Evolutionary conservation across 2,797 vertebrate species (phyloP).

Genomic region (Tachyglossus aculeatus): DNA sequence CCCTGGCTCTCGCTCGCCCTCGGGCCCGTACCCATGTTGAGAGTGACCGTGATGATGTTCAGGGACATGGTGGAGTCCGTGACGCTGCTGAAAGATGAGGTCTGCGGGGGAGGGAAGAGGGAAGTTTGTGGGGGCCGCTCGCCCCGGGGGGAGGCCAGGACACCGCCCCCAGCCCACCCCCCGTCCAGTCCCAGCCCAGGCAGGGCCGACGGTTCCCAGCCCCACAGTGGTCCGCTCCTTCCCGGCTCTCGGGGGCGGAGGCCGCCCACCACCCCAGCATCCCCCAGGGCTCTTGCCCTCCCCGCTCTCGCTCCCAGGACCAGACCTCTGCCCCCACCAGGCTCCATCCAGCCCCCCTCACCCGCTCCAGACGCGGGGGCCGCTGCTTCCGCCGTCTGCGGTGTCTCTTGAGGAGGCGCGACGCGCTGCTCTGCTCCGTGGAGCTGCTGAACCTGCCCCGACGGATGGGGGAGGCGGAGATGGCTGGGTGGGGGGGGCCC

Average conservation of each 20-base stretch:
- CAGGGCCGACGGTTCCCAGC: too few species aligned
- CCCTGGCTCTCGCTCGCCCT: not conserved
- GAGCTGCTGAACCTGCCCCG: conserved; percentile 90
- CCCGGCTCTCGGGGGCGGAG: not conserved
- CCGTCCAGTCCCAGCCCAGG: too few species aligned
- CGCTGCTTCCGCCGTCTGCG: conserved; percentile 90
- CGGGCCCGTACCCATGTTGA: conserved; percentile 91
- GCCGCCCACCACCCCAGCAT: too few species aligned
- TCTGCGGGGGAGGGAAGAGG: conserved; percentile 67
- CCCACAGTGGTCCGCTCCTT: not conserved
- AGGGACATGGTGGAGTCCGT: conserved; percentile 94
- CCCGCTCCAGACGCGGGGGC: conserved; percentile 88
- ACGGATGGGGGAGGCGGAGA: too few species aligned
- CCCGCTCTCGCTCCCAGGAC: too few species aligned
- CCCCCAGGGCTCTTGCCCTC: not conserved
- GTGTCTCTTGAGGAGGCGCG: conserved; percentile 89
- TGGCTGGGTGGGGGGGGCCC: not conserved
- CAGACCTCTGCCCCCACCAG: accelerated
- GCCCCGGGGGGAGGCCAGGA: too few species aligned
- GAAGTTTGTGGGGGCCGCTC: too few species aligned
- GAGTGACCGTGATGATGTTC: conserved; percentile 93
- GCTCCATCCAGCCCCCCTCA: conserved; percentile 45
- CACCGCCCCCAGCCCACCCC: too few species aligned
- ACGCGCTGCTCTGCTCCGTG: conserved; percentile 90
- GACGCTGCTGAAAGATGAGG: conserved; percentile 92